Conservation (phyloP, 2,888 invertebrate genomes). For the Lithosia quadra region DNA sequence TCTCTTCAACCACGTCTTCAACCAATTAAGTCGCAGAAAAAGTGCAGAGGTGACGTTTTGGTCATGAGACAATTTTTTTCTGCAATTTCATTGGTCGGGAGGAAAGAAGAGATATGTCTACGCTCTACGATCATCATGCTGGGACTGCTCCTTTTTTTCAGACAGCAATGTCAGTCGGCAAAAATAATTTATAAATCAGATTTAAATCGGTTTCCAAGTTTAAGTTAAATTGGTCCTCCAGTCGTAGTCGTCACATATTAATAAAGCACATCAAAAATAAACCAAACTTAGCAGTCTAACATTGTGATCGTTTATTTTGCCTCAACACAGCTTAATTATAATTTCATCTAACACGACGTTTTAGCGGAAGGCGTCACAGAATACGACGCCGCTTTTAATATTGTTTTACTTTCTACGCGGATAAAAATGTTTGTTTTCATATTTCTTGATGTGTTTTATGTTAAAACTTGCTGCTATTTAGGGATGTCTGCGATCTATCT, state of each 20-base stretch:
- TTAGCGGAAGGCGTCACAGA: slow-evolving; percentile 34
- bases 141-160: too few relatives aligned
- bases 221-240: background rate
- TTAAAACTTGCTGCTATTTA: slow-evolving; percentile 36
- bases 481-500: slow-evolving; percentile 34
- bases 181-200: too few relatives aligned
- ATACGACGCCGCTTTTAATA: slow-evolving; percentile 32
- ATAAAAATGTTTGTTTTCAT: slow-evolving; percentile 40
- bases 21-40: too few relatives aligned
- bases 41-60: too few relatives aligned
- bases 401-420: slow-evolving; percentile 32
- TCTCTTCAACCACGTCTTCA: too few relatives aligned
- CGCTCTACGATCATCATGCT: too few relatives aligned
- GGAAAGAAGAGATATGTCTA: too few relatives aligned
- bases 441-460: slow-evolving; percentile 31
- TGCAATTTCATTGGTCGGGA: too few relatives aligned
- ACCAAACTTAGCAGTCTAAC: background rate
- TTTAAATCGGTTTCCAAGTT: too few relatives aligned
- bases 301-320: slow-evolving; percentile 21
- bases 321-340: slow-evolving; percentile 21
- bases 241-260: background rate
- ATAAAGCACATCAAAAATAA: background rate
- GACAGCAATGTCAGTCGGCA: too few relatives aligned
- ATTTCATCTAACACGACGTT: slow-evolving; percentile 37
- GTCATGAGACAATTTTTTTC: too few relatives aligned